Evolutionary conservation across 2,113 vertebrate genomes (phyloP).

Genomic region (Choloepus hoffmanni): DNA sequence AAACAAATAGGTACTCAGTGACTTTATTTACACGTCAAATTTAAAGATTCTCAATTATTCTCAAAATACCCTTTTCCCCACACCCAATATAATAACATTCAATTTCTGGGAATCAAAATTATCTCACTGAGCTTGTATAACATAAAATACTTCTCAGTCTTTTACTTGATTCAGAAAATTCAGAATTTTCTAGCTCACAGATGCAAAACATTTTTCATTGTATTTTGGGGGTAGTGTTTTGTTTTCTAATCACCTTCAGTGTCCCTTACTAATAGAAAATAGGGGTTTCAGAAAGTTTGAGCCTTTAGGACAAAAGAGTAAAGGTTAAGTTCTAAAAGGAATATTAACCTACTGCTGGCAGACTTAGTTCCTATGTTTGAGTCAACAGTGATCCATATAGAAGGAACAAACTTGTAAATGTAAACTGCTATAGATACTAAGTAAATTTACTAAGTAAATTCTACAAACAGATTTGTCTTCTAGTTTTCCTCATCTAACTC

Average conservation of each 20-base stretch:
- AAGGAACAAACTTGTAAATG: neutral
- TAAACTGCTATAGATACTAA: neutral
- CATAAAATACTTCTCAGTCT: constrained; percentile 41
- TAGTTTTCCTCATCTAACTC: neutral
- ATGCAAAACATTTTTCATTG: neutral
- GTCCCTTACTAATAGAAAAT: constrained; percentile 29
- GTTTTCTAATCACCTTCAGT: neutral
- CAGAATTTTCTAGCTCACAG: constrained; percentile 35
- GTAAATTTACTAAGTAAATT: neutral
- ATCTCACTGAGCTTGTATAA: neutral
- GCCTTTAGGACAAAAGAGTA: constrained; percentile 19
- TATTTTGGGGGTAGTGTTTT: neutral
- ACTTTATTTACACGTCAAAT: constrained; percentile 28
- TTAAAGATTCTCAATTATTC: constrained; percentile 15
- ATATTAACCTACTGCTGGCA: neutral
- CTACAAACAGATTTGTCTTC: neutral
- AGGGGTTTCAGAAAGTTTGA: neutral
- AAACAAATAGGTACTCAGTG: neutral
- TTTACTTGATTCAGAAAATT: neutral
- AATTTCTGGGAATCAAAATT: neutral
- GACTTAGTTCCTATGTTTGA: neutral
- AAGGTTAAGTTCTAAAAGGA: neutral
- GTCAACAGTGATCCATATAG: neutral
- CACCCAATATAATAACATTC: neutral
- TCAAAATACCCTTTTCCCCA: neutral